phyloP scores from a whole-genome alignment of 1,140 invertebrate species.

The Vollenhovia emeryi region DNA sequence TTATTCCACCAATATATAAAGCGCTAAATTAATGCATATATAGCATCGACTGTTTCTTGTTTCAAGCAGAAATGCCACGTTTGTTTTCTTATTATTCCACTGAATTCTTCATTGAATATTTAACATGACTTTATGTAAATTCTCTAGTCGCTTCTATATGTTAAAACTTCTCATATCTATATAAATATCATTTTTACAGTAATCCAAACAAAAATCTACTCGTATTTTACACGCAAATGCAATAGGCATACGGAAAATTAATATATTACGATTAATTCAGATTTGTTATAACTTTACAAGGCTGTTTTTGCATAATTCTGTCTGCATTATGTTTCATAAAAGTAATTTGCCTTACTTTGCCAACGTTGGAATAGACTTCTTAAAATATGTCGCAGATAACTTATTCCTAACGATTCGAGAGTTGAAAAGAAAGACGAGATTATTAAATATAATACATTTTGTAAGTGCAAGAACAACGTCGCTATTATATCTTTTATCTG shows the following conservation, averaged over 20 bases:
- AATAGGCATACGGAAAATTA: not conserved
- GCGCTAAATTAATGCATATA: conserved; percentile 6
- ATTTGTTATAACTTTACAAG: not conserved
- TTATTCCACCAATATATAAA: not conserved
- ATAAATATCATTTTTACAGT: conserved; percentile 1
- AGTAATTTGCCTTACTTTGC: not conserved
- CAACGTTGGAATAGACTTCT: not conserved
- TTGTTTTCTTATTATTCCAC: not conserved
- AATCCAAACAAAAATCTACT: conserved; percentile 1
- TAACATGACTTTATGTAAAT: not conserved
- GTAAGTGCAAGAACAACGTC: conserved; percentile 2
- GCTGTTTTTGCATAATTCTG: not conserved
- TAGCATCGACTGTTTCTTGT: conserved; percentile 14
- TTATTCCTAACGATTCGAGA: not conserved
- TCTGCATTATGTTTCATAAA: not conserved
- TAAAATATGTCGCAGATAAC: not conserved
- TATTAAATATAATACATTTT: not conserved
- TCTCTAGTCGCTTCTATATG: not conserved
- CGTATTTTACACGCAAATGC: not conserved
- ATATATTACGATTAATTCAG: not conserved
- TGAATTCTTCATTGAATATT: not conserved
- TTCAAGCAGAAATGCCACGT: conserved; percentile 25
- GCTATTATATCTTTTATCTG: not conserved
- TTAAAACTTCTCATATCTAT: conserved; percentile 11
- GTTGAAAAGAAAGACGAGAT: not conserved